Evolutionary conservation across 2,113 vertebrate genomes (phyloP), one percentile per base, ranked within the genome.

Genomic region (Hippolais icterina): DNA sequence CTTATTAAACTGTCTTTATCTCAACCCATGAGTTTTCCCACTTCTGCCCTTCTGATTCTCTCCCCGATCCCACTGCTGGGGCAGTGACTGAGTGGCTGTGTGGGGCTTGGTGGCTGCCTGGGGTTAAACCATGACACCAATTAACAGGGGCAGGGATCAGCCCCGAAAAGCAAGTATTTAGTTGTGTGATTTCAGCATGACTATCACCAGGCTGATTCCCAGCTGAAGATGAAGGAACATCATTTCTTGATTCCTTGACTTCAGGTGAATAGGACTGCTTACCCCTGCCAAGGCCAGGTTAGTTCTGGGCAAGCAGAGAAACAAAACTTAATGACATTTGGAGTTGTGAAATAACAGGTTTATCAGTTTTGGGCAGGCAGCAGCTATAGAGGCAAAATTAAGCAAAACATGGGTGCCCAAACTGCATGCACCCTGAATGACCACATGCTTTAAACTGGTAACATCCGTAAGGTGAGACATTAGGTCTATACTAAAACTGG

Each of bases 51-150:
- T 61, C n/a, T 0, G 1, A 60, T 75, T 68, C 16, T 68, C 39
- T 61, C 24, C 29, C 29, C 0, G 0, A 3, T 47, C 16, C 29
- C 41, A 31, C 21, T 35, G 39, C 29, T 35, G 39, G 16, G 11
- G 24, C n/a, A 83, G 27, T 42, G 50, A 27, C 35, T 14, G 17
- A 88, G 42, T 24, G 35, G 20, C 59, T 59, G 9, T 9, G 5
- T 13, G 29, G 52, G 24, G 24, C 41, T 47, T 35, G 35, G 54
- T 31, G 37, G 41, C 28, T 46, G 33, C 11, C 11, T 53, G 47
- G 47, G 4, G 19, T 44, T 87, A 53, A 53, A 78, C 54, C 64
- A 28, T 7, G 17, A 35, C 25, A 69, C 14, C 29, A 60, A n/a
- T 41, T 15, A 56, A 60, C 0, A 57, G n/a, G 39, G 11, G 22